Evolutionary conservation across 2,888 invertebrate genomes (phyloP).

Genomic region (Lasius platythorax): DNA sequence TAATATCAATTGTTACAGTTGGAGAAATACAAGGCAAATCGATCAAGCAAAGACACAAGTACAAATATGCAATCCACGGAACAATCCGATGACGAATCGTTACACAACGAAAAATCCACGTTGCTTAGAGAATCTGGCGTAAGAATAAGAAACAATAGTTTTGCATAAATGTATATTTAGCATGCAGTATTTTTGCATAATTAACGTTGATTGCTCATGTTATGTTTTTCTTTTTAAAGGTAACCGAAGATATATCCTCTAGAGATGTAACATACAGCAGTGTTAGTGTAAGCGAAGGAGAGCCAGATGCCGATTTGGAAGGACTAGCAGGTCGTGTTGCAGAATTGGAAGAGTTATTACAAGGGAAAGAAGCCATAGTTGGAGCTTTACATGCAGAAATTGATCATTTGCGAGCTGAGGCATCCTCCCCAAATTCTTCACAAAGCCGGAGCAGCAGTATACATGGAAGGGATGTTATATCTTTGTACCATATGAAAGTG

Average conservation of each 20-base stretch:
- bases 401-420: conserved; percentile 86
- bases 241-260: conserved; percentile 79
- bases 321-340: conserved; percentile 84
- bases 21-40: conserved; percentile 78
- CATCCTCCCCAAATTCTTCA: conserved; percentile 86
- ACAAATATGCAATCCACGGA: conserved; percentile 70
- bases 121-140: conserved; percentile 76
- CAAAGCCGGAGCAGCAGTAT: conserved; percentile 89
- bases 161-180: neutral
- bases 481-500: conserved; percentile 91
- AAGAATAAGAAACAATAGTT: conserved; percentile 60
- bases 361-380: conserved; percentile 86
- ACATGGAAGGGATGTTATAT: conserved; percentile 90
- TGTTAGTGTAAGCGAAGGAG: conserved; percentile 84
- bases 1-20: conserved; percentile 69
- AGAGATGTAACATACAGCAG: conserved; percentile 83
- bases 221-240: conserved; percentile 59
- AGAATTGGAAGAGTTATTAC: conserved; percentile 86
- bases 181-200: neutral
- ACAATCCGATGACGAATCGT: conserved; percentile 80
- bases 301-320: conserved; percentile 83
- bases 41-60: conserved; percentile 65
- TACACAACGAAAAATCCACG: conserved; percentile 76
- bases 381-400: conserved; percentile 86
- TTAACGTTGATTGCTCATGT: neutral